Evolutionary conservation across 2,888 invertebrate species (phyloP), one percentile per base, ranked within the genome.

Genomic region (Zelleria hepariella): DNA sequence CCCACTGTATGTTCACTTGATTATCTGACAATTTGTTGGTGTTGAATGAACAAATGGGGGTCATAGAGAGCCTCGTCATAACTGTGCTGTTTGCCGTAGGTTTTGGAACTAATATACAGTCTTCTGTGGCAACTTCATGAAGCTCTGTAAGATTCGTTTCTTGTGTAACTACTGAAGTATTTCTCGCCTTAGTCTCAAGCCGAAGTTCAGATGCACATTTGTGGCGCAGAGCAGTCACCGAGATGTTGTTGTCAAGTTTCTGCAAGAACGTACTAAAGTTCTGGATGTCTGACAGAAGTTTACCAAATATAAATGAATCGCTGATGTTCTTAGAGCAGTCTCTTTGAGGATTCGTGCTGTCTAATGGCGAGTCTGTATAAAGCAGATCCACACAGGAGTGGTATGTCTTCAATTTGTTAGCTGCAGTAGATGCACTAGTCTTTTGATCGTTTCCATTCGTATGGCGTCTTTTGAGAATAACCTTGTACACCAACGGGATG

Each of bases 351-450:
- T 42, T 15, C 10, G 21, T 23, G 51, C 3, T 51, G 20, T 51
- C 51, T 21, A 51, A 10, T 5, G 8, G 20, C 21, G 51, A 51
- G 20, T 51, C 21, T 15, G 24, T 24, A n/a, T 53, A 15, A 8
- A 73, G 63, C 47, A 79, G 73, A 68, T 86, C 87, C 15, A 87
- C 77, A 62, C 87, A 86, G 2, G 87, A 87, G 65, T 86, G 77
- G 65, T 84, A 86, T 1, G 72, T 69, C 64, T 77, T 81, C 5
- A 42, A 42, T 15, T 15, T n/a, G n/a, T n/a, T 42, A 42, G 10
- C 32, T 42, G 32, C 15, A 2, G 32, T 10, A 42, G 32, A 15
- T 2, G 15, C 15, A 3, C 15, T n/a, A n/a, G n/a, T 60, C 21
- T 65, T 42, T n/a, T 54, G 32, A 15, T 7, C 24, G 18, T 24